Base-by-base conservation (phyloP, 2,888 invertebrate species). In the Asteroscopus sphinx region DNA sequence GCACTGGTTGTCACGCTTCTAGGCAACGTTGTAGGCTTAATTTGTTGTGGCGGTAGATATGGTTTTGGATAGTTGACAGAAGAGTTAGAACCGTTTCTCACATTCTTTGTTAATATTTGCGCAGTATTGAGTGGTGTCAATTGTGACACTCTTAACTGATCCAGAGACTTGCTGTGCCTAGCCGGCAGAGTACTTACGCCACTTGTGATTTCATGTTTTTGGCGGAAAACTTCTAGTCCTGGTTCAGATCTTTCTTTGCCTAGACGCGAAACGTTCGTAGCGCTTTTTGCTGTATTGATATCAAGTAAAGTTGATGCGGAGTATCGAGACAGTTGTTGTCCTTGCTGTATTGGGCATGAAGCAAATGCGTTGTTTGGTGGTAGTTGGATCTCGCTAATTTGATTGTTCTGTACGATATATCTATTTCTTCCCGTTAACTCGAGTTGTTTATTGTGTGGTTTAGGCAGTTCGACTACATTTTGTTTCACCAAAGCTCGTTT, bases 101-200 rank as follows among this genome's bases (percentile, higher is more conserved):
- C 63, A 63, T 85, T 88, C 69, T 93, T 93, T 6, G 86, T 76
- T 48, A 92, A 74, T 25, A 85, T 86, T 80, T 90, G 88, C 49
- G 87, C 76, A 58, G 82, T 84, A 68, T 81, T 90, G 8, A 88
- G 73, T 11, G 91, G 88, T 26, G 86, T 79, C 82, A 91, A 86
- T 82, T 94, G 90, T 37, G 95, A 93, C 7, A 96, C 93, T 73
- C 96, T 96, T 41, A 97, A 87, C 75, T 97, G 97, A 86, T 98
- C 98, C 67, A 98, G 87, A 1, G 97, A 97, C 84, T 97, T 97
- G 85, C 97, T 97, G 80, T 98, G 97, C 53, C 97, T 94, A 0
- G 97, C 96, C 0, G 96, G 96, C 39, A 96, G 82, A 0, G 95
- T 95, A 37, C 93, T 95, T 8, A 94, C 92, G 28, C 94, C 95